phyloP scores from a whole-genome alignment of 2,797 vertebrate genomes.

The Spinus olivaceus region DNA sequence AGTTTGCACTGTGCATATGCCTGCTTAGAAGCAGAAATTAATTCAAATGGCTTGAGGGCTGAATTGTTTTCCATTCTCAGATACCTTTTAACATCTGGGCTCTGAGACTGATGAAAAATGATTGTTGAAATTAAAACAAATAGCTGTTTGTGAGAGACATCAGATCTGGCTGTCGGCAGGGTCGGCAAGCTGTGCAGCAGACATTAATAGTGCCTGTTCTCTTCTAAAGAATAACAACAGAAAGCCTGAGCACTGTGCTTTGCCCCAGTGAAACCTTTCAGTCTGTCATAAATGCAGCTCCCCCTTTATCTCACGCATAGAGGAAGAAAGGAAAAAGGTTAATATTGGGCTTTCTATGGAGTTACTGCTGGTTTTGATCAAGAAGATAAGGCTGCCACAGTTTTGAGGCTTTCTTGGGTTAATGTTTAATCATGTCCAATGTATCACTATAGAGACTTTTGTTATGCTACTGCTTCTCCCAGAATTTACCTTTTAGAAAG shows the following conservation, averaged over 20 bases:
- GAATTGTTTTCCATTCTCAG: background rate
- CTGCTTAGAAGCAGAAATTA: background rate
- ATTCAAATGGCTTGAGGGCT: background rate
- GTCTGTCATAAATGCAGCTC: background rate
- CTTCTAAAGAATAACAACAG: background rate
- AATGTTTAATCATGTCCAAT: background rate
- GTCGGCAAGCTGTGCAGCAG: background rate
- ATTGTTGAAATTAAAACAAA: conserved; percentile 7
- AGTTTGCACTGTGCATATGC: background rate
- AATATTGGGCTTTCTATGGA: background rate
- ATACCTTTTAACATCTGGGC: background rate
- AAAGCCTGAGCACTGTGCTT: background rate
- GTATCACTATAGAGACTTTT: background rate
- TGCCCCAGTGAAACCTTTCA: background rate
- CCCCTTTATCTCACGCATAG: background rate
- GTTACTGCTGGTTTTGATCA: background rate
- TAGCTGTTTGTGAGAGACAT: background rate
- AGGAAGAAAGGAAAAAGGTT: background rate
- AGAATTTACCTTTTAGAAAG: background rate
- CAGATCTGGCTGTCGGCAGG: background rate
- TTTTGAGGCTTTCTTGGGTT: background rate
- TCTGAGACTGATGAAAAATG: background rate
- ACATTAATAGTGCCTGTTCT: background rate
- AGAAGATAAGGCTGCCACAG: background rate
- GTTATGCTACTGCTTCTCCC: background rate